These are phyloP conservation scores for Tupiocoris notatus DNA, from an alignment of 2,888 invertebrate genomes.

Conservation along the genomic window DNA sequence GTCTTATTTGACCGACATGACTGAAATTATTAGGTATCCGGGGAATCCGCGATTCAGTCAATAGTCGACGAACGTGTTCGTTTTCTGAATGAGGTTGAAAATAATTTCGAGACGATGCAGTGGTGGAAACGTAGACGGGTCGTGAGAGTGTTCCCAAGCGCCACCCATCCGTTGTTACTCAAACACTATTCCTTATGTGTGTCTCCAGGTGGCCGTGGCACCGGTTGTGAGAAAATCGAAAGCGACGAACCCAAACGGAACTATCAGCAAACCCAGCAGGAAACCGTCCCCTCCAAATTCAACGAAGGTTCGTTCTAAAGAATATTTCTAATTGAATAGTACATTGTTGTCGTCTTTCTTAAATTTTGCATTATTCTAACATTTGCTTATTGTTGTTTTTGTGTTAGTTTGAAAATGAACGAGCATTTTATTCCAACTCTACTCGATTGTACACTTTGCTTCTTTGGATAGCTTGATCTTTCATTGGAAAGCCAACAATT, in stretches of 20 bases:
- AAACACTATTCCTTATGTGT: constrained; percentile 46
- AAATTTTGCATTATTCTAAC: constrained; percentile 1
- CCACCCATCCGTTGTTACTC: constrained; percentile 50
- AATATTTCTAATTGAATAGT: no score
- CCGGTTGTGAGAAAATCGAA: constrained; percentile 19
- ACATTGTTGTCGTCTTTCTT: no score
- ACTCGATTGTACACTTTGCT: no score
- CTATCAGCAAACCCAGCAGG: constrained; percentile 26
- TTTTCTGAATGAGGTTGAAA: neutral
- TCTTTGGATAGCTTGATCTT: no score
- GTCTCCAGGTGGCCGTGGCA: constrained; percentile 30
- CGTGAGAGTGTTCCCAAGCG: constrained; percentile 51
- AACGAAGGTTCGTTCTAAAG: constrained; percentile 43
- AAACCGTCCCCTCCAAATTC: constrained; percentile 40
- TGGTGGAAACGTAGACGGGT: constrained; percentile 47
- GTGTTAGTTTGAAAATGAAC: no score
- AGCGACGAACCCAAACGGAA: constrained; percentile 21
- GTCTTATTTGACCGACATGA: no score
- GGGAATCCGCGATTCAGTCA: no score
- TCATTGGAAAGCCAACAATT: no score
- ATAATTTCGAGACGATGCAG: constrained; percentile 46
- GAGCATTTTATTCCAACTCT: no score
- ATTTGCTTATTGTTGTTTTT: no score
- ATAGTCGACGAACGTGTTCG: no score
- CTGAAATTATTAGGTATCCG: no score